These are phyloP conservation scores for Polyommatus iphigenia DNA, from an alignment of 2,888 invertebrate genomes.

Conservation along the genomic window DNA sequence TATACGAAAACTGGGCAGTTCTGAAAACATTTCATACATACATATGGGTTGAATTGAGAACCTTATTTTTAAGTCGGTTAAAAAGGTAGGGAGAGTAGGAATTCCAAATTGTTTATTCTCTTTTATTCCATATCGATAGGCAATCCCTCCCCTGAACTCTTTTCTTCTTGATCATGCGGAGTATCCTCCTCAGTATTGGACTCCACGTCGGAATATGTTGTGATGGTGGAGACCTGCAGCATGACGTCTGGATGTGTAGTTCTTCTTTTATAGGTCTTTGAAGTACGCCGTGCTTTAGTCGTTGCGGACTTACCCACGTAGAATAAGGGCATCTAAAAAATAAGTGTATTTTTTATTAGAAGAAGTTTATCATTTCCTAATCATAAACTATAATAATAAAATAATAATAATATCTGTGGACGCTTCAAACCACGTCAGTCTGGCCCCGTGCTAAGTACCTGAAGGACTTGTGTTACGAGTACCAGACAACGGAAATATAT, in stretches of 20 bases:
- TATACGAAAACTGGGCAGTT: too few species aligned
- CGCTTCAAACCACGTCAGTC: too few species aligned
- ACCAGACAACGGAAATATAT: too few species aligned
- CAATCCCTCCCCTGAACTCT: background rate
- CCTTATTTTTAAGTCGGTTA: too few species aligned
- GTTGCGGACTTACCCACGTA: background rate
- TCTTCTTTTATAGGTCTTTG: background rate
- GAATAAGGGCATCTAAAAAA: slow-evolving; percentile 12
- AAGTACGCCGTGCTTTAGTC: background rate
- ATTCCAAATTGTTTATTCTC: background rate
- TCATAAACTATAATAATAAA: too few species aligned
- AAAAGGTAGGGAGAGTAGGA: background rate
- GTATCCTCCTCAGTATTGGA: background rate
- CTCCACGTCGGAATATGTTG: background rate
- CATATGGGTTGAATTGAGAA: too few species aligned
- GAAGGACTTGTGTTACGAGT: too few species aligned
- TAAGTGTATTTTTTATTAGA: too few species aligned
- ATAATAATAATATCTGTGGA: too few species aligned
- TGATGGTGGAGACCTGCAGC: background rate
- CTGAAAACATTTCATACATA: too few species aligned
- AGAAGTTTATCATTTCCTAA: too few species aligned
- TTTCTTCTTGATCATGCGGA: background rate
- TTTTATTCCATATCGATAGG: background rate
- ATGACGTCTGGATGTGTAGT: background rate
- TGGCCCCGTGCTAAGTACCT: too few species aligned